phyloP scores from a whole-genome alignment of 1,140 invertebrate genomes.

The Camponotus vicinus region DNA sequence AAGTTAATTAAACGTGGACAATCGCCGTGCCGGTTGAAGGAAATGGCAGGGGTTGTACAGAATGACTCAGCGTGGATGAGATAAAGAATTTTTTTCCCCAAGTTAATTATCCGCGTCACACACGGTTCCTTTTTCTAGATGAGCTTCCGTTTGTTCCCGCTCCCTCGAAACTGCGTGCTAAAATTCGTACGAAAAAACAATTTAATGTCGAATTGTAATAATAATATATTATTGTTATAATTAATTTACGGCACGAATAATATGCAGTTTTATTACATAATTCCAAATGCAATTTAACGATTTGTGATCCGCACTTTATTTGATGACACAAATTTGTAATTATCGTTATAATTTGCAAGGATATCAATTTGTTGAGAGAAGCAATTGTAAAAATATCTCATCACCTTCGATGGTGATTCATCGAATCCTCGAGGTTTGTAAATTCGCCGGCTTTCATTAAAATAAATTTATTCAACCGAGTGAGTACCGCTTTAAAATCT shows the following conservation, averaged over 20 bases:
- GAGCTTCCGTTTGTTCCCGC: constrained; percentile 49
- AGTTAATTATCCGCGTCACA: constrained; percentile 78
- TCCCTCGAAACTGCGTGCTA: background rate
- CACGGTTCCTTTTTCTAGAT: constrained; percentile 65
- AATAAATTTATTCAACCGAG: constrained; percentile 56
- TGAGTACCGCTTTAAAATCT: constrained; percentile 34
- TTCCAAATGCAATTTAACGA: constrained; percentile 44
- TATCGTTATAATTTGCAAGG: constrained; percentile 47
- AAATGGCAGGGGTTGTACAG: constrained; percentile 8
- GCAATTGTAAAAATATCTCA: constrained; percentile 17
- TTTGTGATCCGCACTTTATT: constrained; percentile 37
- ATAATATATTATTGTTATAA: constrained; percentile 26
- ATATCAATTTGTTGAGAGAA: constrained; percentile 34
- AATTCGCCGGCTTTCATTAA: constrained; percentile 50
- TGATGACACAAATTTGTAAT: constrained; percentile 31
- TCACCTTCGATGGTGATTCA: constrained; percentile 21
- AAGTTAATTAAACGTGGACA: constrained; percentile 80
- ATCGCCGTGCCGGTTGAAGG: constrained; percentile 16
- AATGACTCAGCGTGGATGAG: constrained; percentile 45
- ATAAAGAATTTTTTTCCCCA: constrained; percentile 77
- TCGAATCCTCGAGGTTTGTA: constrained; percentile 48
- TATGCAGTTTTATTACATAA: constrained; percentile 35
- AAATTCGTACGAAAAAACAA: constrained; percentile 38
- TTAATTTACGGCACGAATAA: constrained; percentile 54
- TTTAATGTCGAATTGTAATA: constrained; percentile 3